A percentile compares a stretch with the other conserved stretches of the same genome.
Evolutionary conservation across 2,888 invertebrate genomes (phyloP).

Genomic region (Trichogramma dendrolimi): DNA sequence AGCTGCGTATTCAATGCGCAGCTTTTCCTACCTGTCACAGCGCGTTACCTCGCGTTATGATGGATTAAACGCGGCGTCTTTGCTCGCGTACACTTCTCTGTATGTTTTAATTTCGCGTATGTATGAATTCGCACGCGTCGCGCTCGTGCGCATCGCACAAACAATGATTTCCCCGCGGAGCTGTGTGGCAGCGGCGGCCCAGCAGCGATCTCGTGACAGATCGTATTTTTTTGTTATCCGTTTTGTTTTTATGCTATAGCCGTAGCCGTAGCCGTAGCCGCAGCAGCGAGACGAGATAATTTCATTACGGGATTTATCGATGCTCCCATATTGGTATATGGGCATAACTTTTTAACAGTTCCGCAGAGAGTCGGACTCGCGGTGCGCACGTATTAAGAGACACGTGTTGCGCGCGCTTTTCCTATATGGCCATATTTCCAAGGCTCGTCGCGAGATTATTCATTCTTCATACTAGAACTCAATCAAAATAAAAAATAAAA

Average conservation of each 20-base stretch:
- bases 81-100: conserved; percentile 22
- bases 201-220: background rate
- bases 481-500: background rate
- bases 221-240: background rate
- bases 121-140: conserved; percentile 37
- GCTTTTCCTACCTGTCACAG: conserved; percentile 29
- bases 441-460: too few species aligned
- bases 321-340: background rate
- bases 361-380: too few species aligned
- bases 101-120: conserved; percentile 37
- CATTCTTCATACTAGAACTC: too few species aligned
- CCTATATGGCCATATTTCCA: too few species aligned
- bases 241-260: background rate
- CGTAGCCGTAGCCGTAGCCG: background rate
- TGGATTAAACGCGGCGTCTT: conserved; percentile 31
- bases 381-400: too few species aligned
- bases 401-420: too few species aligned
- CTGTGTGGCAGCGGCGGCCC: conserved; percentile 18
- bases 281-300: background rate
- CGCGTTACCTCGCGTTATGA: conserved; percentile 30
- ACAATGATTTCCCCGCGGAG: conserved; percentile 29
- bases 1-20: conserved; percentile 14
- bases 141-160: conserved; percentile 15
- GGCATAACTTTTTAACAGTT: background rate
- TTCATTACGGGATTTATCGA: conserved; percentile 11